Percentiles rank a stretch among this genome's conserved stretches.
phyloP scores from a whole-genome alignment of 2,113 vertebrate genomes.

The Speoplatyrhinus poulsoni region DNA sequence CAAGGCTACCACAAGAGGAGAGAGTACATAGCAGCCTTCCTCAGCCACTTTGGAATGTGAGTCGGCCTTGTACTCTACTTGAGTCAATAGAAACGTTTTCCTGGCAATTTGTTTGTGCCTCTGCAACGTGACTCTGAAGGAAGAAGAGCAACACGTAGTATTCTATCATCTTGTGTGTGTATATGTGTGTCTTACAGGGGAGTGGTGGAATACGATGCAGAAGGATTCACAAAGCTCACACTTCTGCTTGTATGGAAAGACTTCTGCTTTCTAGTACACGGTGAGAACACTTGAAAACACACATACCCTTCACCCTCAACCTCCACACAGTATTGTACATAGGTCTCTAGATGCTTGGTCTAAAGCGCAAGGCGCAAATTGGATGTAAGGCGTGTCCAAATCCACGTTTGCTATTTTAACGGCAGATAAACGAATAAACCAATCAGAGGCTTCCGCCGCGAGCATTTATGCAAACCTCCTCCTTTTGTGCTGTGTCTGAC shows the following conservation, averaged over 20 bases:
- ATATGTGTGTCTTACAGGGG: constrained; percentile 77
- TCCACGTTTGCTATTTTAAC: too few relatives aligned
- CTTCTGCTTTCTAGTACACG: constrained; percentile 97
- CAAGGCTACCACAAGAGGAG: constrained; percentile 98
- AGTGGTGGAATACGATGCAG: constrained; percentile 96
- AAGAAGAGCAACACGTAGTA: background rate
- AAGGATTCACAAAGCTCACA: constrained; percentile 97
- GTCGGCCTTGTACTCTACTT: constrained; percentile 53
- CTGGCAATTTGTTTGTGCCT: background rate
- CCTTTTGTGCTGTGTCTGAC: too few relatives aligned
- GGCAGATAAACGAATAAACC: too few relatives aligned
- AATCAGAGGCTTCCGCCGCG: too few relatives aligned
- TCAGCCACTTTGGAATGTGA: constrained; percentile 99
- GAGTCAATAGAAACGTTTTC: constrained; percentile 1
- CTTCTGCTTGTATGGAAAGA: constrained; percentile 97
- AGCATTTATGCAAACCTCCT: too few relatives aligned
- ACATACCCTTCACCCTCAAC: constrained; percentile 2
- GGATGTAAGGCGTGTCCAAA: too few relatives aligned
- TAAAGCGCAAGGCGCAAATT: too few relatives aligned
- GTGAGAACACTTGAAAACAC: constrained; percentile 70
- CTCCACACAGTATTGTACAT: background rate
- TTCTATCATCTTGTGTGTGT: constrained; percentile 1
- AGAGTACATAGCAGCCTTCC: constrained; percentile 97
- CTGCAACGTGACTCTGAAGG: background rate
- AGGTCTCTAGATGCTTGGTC: too few relatives aligned